Percentiles rank a stretch among this genome's conserved stretches.
These are phyloP conservation scores for Anoura caudifer DNA, from an alignment of 2,113 vertebrate species.

Conservation along the genomic window DNA sequence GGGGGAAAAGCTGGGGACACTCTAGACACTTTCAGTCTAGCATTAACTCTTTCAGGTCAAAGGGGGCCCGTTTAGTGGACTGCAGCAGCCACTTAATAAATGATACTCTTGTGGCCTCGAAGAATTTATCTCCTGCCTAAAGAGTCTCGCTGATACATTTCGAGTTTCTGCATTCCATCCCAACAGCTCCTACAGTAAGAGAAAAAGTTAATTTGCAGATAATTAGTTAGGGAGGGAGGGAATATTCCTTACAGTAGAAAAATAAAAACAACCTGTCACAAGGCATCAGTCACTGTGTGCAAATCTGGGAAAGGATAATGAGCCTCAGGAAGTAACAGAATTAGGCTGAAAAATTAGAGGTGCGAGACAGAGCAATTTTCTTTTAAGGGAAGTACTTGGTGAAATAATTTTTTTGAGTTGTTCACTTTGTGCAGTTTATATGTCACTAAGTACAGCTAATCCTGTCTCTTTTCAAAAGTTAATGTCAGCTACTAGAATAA, in stretches of 20 bases:
- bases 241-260: slow-evolving; percentile 61
- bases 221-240: slow-evolving; percentile 68
- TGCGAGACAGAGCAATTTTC: slow-evolving; percentile 37
- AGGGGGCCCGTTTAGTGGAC: slow-evolving; percentile 63
- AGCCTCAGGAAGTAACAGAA: slow-evolving; percentile 45
- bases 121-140: slow-evolving; percentile 67
- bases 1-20: slow-evolving; percentile 61
- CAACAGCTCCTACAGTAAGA: slow-evolving; percentile 51
- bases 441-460: slow-evolving; percentile 59
- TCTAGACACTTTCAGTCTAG: slow-evolving; percentile 66
- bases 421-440: slow-evolving; percentile 28
- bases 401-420: slow-evolving; percentile 34
- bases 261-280: slow-evolving; percentile 57
- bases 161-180: slow-evolving; percentile 8
- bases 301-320: slow-evolving; percentile 56
- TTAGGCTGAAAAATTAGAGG: slow-evolving; percentile 64
- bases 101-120: slow-evolving; percentile 53
- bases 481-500: slow-evolving; percentile 71
- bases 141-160: slow-evolving; percentile 30
- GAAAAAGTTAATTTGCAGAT: slow-evolving; percentile 70
- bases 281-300: slow-evolving; percentile 45
- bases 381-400: slow-evolving; percentile 41
- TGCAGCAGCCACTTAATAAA: slow-evolving; percentile 62
- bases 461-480: slow-evolving; percentile 59
- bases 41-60: slow-evolving; percentile 77